Base-by-base conservation (phyloP, 1,140 invertebrate genomes). In the Babylonia areolata region DNA sequence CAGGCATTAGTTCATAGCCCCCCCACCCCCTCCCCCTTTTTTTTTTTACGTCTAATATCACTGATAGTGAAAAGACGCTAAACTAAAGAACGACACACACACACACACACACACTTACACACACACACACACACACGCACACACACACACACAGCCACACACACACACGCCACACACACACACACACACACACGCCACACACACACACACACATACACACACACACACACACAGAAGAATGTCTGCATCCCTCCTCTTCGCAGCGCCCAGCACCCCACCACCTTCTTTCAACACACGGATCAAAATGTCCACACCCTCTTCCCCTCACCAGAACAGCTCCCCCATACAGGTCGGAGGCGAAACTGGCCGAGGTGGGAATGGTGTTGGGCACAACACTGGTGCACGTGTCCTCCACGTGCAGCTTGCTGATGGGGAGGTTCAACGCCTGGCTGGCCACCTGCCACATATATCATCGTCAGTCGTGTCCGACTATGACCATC, bases 371-470 rank as follows among this genome's bases (percentile, higher is more conserved):
- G 31, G 79, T 81, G 28, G 42, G 40, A 23, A 46, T 31, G 23
- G 42, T 35, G 35, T 99, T 99, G 0, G 98, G 97, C 0, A 99
- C 97, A 95, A 98, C 98, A 91, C 98, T 97, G 0, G 98, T 98
- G 5, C 96, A 94, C 0, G 97, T 98, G 94, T 99, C 98, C 77
- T 95, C 95, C 33, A 98, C 97, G 91, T 98, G 96, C 90, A 99
- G 97, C 90, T 96, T 96, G 0, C 96, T 95, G 17, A 95, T 92
- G 51, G 97, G 95, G n/a, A 98, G 96, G 71, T 95, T 96, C 3
- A 99, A 94, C 5, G 95, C 95, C 88, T 96, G 86, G 80, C 93
- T 93, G 23, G 94, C 93, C 31, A 94, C 90, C 93, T 94, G 87
- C 12, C 64, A 81, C 12, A 84, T 3, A 28, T 17, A 51, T 1